phyloP scores from a whole-genome alignment of 2,113 vertebrate genomes.

The Corvus hawaiiensis region DNA sequence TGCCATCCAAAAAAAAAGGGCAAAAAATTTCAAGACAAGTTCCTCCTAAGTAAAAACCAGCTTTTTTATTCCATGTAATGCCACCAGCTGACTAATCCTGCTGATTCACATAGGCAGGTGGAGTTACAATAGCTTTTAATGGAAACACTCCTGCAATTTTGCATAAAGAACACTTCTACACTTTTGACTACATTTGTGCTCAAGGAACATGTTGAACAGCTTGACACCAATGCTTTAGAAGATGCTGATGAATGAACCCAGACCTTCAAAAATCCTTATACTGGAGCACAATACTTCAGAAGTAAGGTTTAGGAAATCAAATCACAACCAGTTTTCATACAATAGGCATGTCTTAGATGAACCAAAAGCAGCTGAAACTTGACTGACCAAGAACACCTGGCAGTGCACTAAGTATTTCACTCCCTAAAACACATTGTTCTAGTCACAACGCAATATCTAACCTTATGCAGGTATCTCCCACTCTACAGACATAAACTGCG shows the following conservation, averaged over 20 bases:
- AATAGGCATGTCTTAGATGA: neutral
- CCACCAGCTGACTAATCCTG: neutral
- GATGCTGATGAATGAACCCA: neutral
- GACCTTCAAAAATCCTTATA: neutral
- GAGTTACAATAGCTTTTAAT: neutral
- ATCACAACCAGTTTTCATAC: neutral
- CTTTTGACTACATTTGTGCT: neutral
- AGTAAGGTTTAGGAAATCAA: neutral
- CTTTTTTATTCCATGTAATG: neutral
- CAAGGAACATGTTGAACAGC: neutral
- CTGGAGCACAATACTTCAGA: neutral
- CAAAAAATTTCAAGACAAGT: neutral
- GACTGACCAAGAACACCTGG: neutral
- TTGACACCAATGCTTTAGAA: neutral
- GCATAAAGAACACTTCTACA: neutral
- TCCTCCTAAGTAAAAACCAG: neutral
- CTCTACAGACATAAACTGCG: neutral
- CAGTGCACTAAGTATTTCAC: neutral
- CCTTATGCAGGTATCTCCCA: neutral
- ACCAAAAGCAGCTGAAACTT: neutral
- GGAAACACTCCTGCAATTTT: neutral
- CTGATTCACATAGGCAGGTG: neutral
- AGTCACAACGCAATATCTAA: neutral
- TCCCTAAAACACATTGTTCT: neutral
- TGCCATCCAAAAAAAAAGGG: neutral